These are phyloP conservation scores for Copsychus sechellarum DNA, from an alignment of 2,113 vertebrate genomes.

Conservation along the genomic window DNA sequence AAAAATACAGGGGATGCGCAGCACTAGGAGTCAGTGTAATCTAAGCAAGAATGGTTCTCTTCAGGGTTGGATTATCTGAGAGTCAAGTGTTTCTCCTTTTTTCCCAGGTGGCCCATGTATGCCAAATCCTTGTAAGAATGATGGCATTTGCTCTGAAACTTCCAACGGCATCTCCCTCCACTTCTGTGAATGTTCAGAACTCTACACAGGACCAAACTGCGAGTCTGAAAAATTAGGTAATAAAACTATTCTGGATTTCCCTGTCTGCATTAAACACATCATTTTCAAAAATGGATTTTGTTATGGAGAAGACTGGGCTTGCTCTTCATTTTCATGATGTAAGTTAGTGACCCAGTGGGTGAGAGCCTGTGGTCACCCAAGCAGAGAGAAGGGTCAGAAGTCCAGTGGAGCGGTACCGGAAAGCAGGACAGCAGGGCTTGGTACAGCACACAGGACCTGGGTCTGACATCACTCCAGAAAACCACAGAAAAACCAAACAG, in stretches of 20 bases:
- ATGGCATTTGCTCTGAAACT: slow-evolving; percentile 49
- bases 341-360: not conserved
- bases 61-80: not conserved
- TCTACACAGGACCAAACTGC: slow-evolving; percentile 26
- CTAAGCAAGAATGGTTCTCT: not conserved
- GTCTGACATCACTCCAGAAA: not conserved
- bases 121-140: slow-evolving; percentile 61
- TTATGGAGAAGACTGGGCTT: not conserved
- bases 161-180: not conserved
- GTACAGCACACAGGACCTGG: not conserved
- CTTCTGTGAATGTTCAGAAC: slow-evolving; percentile 50
- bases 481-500: not conserved
- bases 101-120: slow-evolving; percentile 62
- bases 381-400: not conserved
- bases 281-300: not conserved
- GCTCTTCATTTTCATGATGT: not conserved
- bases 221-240: slow-evolving; percentile 41
- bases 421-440: not conserved
- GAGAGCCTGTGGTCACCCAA: not conserved
- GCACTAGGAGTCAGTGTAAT: not conserved
- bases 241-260: not conserved
- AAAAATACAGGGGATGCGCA: not conserved
- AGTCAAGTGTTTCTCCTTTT: not conserved
- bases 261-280: not conserved
- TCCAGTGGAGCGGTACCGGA: not conserved